Base-by-base conservation (phyloP, 2,797 vertebrate species). In the Gila robusta region DNA sequence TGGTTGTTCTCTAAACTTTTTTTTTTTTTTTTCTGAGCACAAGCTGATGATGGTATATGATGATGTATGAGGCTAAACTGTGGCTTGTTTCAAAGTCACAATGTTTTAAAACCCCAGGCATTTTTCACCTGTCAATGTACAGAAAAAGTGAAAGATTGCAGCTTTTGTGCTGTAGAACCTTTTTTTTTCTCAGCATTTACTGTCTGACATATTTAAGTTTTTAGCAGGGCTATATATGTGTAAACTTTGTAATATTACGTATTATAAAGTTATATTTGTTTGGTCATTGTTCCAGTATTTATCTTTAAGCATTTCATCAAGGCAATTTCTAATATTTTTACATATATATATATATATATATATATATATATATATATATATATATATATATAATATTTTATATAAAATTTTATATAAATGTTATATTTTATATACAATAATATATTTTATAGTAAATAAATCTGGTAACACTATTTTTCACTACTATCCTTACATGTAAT, bases 101-200 rank as follows among this genome's bases (percentile, higher is more conserved):
- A 28, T 83, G 62, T 66, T 67, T 69, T 84, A 11, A 69, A 67
- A 69, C 35, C 54, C 9, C 6, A 21, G 16, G 35, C 28, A 69
- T 78, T 79, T 69, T 35, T 69, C 32, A 67, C 32, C 23, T 66
- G 21, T 83, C 82, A 66, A 41, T 76, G 11, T 47, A 52, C 8
- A 39, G 21, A 17, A 32, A 72, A 81, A 54, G 14, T 16, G 17
- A 35, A 47, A 14, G 6, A 81, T 37, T 49, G 35, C 26, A n/a
- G 41, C 64, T 69, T 69, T 49, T 69, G 35, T 32, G 26, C 41
- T 12, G 26, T 67, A 67, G 17, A 62, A 28, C 5, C 19, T 80
- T 28, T 47, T 26, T 9, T 66, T 66, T 21, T 17, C n/a, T 37
- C 28, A 11, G 26, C 6, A 8, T 28, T 66, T 47, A 66, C 37